These are phyloP conservation scores for Diadophis punctatus DNA, from an alignment of 2,113 vertebrate genomes.

Conservation along the genomic window DNA sequence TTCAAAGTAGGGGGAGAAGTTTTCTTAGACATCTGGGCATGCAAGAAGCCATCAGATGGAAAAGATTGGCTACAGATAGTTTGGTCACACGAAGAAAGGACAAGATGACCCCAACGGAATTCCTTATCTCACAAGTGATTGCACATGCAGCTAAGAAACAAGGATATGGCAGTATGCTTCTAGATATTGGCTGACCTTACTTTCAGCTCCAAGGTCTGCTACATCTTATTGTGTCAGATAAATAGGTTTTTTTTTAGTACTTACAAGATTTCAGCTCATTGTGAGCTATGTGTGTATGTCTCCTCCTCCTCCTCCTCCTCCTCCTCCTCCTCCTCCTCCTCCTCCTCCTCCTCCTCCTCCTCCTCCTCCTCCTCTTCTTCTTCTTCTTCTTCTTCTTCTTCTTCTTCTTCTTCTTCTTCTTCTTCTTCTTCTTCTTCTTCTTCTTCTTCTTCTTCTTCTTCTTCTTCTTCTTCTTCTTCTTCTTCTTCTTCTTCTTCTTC, in stretches of 20 bases:
- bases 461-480: fast-evolving
- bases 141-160: background rate
- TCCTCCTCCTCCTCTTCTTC: too few relatives aligned
- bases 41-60: background rate
- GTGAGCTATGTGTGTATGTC: too few relatives aligned
- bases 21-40: background rate
- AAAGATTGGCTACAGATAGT: background rate
- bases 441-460: fast-evolving
- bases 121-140: background rate
- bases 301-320: too few relatives aligned
- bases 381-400: too few relatives aligned
- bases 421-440: fast-evolving
- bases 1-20: background rate
- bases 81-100: background rate
- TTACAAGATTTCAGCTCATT: too few relatives aligned
- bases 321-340: too few relatives aligned
- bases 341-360: too few relatives aligned
- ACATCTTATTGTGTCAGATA: background rate
- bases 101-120: background rate
- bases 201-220: background rate
- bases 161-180: background rate
- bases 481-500: too few relatives aligned
- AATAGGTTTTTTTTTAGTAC: background rate
- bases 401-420: too few relatives aligned
- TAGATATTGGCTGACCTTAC: background rate